A percentile compares a stretch with the other conserved stretches of the same genome.
Evolutionary conservation across 2,113 vertebrate genomes (phyloP).

Genomic region (Dicrurus megarhynchus): DNA sequence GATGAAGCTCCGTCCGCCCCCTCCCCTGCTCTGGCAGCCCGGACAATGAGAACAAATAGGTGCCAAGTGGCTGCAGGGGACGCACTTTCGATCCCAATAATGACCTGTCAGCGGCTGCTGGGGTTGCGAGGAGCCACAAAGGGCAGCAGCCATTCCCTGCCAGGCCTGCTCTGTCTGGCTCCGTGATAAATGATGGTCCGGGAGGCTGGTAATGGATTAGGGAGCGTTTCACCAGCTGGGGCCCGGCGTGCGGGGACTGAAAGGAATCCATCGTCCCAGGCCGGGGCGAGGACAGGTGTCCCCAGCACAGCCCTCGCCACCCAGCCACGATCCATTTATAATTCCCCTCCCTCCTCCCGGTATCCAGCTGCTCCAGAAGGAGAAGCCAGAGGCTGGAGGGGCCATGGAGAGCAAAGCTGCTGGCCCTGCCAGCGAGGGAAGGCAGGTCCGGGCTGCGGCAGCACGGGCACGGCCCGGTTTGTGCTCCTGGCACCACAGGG

Average conservation of each 20-base stretch:
- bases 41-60: constrained; percentile 9
- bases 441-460: not conserved
- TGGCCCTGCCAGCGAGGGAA: not conserved
- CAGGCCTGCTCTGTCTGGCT: not conserved
- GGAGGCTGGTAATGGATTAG: not conserved
- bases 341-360: not conserved
- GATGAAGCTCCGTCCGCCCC: not conserved
- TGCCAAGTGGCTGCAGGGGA: not conserved
- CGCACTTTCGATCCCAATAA: not conserved
- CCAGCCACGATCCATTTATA: not conserved
- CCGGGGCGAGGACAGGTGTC: not conserved
- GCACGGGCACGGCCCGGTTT: fast-evolving
- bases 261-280: not conserved
- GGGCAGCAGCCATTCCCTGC: constrained; percentile 39
- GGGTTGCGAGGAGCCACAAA: not conserved
- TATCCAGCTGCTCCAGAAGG: not conserved
- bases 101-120: not conserved
- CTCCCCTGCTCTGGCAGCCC: not conserved
- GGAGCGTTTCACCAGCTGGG: constrained; percentile 16
- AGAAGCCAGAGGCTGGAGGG: not conserved
- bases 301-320: not conserved
- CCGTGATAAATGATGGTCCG: not conserved
- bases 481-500: not conserved
- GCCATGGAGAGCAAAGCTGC: not conserved
- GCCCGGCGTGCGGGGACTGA: not conserved